phyloP scores from a whole-genome alignment of 2,797 vertebrate genomes.

The Hozukius guyotensis region DNA sequence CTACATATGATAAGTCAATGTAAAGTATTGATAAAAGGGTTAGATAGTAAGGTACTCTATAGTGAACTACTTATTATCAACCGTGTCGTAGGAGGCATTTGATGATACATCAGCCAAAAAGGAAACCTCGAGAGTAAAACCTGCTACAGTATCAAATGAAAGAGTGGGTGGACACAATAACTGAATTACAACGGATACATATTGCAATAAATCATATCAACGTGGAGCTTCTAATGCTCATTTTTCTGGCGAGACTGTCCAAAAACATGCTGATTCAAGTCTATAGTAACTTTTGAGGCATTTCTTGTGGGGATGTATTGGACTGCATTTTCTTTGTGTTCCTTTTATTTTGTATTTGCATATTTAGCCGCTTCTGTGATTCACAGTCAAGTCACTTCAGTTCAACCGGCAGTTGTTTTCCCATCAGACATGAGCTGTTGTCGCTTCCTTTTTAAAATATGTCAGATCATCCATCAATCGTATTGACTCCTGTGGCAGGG shows the following conservation, averaged over 20 bases:
- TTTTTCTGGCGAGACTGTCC: background rate
- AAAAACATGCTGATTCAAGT: background rate
- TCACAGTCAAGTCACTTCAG: slow-evolving; percentile 4
- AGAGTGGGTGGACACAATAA: slow-evolving; percentile 10
- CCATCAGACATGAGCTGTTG: slow-evolving; percentile 1
- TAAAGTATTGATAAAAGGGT: background rate
- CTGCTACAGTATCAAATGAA: slow-evolving; percentile 6
- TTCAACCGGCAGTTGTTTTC: slow-evolving; percentile 10
- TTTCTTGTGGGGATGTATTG: background rate
- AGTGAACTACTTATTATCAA: background rate
- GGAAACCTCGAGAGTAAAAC: slow-evolving; percentile 1
- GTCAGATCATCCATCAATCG: slow-evolving; percentile 38
- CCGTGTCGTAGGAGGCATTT: slow-evolving; percentile 20
- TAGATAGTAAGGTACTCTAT: background rate
- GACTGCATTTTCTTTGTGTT: background rate
- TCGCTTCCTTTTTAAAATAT: slow-evolving; percentile 25
- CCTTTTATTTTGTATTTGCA: background rate
- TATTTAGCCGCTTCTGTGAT: background rate
- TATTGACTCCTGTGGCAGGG: slow-evolving; percentile 6
- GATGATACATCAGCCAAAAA: slow-evolving; percentile 1
- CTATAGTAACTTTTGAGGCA: background rate
- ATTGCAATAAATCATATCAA: slow-evolving; percentile 2
- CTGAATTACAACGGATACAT: background rate
- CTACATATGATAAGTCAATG: background rate
- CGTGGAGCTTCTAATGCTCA: background rate